Evolutionary conservation across 2,113 vertebrate species (phyloP).

Genomic region (Nothocercus nigrocapillus): DNA sequence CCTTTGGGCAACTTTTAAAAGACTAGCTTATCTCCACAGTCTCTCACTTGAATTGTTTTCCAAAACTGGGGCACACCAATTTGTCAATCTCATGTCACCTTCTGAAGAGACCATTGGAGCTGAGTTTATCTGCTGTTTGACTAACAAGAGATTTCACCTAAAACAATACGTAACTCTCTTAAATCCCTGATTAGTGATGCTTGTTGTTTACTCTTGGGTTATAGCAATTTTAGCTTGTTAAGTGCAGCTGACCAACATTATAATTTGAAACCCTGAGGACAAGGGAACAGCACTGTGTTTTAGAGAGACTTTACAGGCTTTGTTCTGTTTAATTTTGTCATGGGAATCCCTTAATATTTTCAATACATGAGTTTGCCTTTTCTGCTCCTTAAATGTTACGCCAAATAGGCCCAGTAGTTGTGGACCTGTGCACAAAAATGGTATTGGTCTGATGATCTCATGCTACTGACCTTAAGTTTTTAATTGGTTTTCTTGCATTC

Average conservation of each 20-base stretch:
- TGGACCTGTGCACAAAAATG: background rate
- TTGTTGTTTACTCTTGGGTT: slow-evolving; percentile 17
- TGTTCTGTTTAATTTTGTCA: slow-evolving; percentile 17
- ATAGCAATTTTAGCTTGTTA: background rate
- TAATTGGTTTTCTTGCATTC: background rate
- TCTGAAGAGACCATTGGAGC: slow-evolving; percentile 47
- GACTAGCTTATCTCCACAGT: slow-evolving; percentile 31
- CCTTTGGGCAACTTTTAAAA: slow-evolving; percentile 61
- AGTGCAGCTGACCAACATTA: background rate
- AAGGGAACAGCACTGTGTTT: slow-evolving; percentile 10
- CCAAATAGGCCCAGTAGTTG: background rate
- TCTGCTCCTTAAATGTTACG: background rate
- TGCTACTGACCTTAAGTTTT: background rate
- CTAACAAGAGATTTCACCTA: slow-evolving; percentile 32
- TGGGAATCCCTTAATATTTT: background rate
- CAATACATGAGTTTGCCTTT: background rate
- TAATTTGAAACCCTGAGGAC: slow-evolving; percentile 27
- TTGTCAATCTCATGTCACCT: slow-evolving; percentile 26
- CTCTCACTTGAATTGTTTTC: slow-evolving; percentile 54
- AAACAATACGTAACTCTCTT: background rate
- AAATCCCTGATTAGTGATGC: slow-evolving; percentile 29
- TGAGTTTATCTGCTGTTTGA: slow-evolving; percentile 26
- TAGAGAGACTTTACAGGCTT: background rate
- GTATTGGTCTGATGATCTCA: background rate
- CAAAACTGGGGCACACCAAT: slow-evolving; percentile 15